These are phyloP conservation scores for Coccyzus lansbergi DNA, from an alignment of 2,797 vertebrate species.

Conservation along the genomic window DNA sequence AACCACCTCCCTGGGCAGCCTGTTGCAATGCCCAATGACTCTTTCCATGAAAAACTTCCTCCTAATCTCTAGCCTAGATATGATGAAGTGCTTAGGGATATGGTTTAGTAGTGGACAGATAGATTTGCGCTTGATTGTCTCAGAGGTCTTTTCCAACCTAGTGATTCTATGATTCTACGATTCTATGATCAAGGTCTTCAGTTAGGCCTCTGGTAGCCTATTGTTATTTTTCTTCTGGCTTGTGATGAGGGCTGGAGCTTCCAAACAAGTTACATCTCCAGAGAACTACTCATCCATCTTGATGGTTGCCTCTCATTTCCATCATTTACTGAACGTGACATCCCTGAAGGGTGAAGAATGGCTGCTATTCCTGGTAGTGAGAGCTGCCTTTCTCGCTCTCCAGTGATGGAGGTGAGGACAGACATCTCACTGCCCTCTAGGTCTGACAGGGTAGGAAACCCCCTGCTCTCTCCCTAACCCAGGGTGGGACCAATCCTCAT, in stretches of 20 bases:
- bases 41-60: no score
- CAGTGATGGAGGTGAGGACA: not conserved
- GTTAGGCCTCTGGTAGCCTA: not conserved
- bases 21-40: no score
- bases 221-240: not conserved
- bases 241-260: not conserved
- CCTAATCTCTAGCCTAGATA: no score
- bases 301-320: fast-evolving
- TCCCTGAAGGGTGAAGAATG: not conserved
- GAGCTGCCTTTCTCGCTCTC: not conserved
- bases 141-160: no score
- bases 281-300: not conserved
- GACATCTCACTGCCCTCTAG: not conserved
- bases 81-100: no score
- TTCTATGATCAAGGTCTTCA: not conserved
- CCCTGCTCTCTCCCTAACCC: not conserved
- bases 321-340: fast-evolving
- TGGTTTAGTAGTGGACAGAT: no score
- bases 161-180: no score
- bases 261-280: not conserved
- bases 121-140: no score
- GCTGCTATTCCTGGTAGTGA: not conserved
- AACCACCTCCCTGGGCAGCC: no score
- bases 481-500: not conserved
- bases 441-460: fast-evolving